Evolutionary conservation across 2,888 invertebrate genomes (phyloP), one percentile per base, ranked within the genome.

Genomic region (Notocelia uddmanniana): DNA sequence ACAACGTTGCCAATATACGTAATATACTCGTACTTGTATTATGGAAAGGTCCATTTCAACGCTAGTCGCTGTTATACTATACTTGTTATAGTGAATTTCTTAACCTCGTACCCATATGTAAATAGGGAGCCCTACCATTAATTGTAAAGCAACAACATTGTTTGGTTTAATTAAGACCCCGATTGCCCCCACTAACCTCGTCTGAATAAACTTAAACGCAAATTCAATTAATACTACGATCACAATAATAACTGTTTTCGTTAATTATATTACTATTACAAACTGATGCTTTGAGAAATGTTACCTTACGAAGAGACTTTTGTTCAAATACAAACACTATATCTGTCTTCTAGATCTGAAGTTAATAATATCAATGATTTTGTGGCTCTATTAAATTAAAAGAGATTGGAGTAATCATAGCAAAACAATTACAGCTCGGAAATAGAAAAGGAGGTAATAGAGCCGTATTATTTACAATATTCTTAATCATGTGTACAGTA

Each of bases 161-260:
- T 90, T 91, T 91, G 89, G 89, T 87, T 92, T 91, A 92, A 91
- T 92, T 89, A 91, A 89, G 87, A 85, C 83, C 85, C 84, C 86
- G 83, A 89, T 89, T 90, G 89, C 87, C 89, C 86, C 80, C 74
- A 81, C 83, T 86, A 88, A 88, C 88, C 89, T 86, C 82, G 81
- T 85, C 90, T 90, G 85, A 86, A 92, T 90, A 92, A 92, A 92
- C 91, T 90, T 87, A 75, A 82, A 79, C 81, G 83, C 80, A 86
- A 90, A 91, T 91, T 90, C 88, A 92, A 92, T 92, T 92, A 91
- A 87, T 88, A 79, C 80, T 77, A 80, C 85, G 83, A 87, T 88
- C 89, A 88, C 85, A 91, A 90, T 87, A 91, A 91, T 89, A 91
- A 90, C 89, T 89, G 85, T 90, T 90, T 89, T 88, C 83, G 83